Evolutionary conservation across 1,140 invertebrate genomes (phyloP), one percentile per base, ranked within the genome.

Genomic region (Drosophila sechellia): DNA sequence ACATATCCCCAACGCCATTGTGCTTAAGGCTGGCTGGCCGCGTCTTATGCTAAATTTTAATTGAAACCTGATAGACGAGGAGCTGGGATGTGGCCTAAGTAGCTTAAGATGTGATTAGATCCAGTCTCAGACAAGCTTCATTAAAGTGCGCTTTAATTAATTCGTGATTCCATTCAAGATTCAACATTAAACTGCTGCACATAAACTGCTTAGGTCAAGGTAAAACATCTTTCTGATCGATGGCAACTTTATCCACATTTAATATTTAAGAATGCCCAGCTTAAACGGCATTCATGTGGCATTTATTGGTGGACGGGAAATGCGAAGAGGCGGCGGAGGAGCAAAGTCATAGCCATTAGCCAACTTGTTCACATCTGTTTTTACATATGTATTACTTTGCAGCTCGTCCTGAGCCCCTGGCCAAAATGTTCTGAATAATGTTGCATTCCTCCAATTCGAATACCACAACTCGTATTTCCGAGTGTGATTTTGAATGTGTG

Each of bases 291-390:
- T 46, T 31, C 46, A 27, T 45, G 10, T 43, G 27, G 2, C 27
- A 59, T 34, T 59, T 42, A 22, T 20, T 27, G 11, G 37, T 17
- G 45, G 22, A 12, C 2, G 17, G 12, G 22, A 2, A 6, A 3
- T 2, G 20, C 5, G 13, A 3, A 11, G 34, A 2, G 15, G 25
- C 4, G 10, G n/a, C 0, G 40, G 22, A 1, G 20, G 13, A 11
- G 5, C 10, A 31, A 34, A 43, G 11, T 52, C 37, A 71, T 59
- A 34, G 72, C 77, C 70, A 86, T 87, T 87, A 87, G 79, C 81
- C 25, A 39, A 57, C 75, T 69, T 89, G 79, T 86, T 86, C 84
- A 83, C 84, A 86, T 83, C 74, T 81, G 81, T 65, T 78, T 85
- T 87, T 83, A 83, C 84, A 86, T 65, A 79, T 86, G 79, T 87